A percentile compares a stretch with the other conserved stretches of the same genome.
Conservation (phyloP, 2,888 invertebrate species). For the Scrobipalpa costella region DNA sequence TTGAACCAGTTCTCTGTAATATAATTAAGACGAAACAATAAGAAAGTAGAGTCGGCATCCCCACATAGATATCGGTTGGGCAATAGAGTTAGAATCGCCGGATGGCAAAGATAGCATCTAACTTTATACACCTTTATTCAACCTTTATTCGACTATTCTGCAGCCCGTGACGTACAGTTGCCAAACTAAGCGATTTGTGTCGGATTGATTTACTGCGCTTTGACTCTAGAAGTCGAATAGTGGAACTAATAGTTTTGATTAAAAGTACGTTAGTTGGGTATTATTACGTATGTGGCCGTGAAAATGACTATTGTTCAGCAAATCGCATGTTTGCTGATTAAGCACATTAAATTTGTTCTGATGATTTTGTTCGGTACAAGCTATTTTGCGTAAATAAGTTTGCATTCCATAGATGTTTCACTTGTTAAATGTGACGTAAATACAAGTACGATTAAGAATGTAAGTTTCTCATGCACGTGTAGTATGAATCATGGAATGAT, state of each 20-base stretch:
- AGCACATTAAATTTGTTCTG: slow-evolving; percentile 1
- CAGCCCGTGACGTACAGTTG: slow-evolving; percentile 53
- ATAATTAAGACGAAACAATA: slow-evolving; percentile 75
- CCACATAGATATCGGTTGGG: slow-evolving; percentile 56
- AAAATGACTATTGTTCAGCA: slow-evolving; percentile 12
- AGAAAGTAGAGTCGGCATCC: slow-evolving; percentile 62
- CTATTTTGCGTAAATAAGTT: not conserved
- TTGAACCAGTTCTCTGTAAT: slow-evolving; percentile 57
- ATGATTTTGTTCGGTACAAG: not conserved
- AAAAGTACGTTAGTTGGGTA: slow-evolving; percentile 22
- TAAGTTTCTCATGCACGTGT: not conserved
- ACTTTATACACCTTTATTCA: slow-evolving; percentile 26
- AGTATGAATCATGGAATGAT: not conserved
- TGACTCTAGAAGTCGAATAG: slow-evolving; percentile 41
- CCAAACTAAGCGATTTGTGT: slow-evolving; percentile 60
- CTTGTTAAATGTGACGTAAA: not conserved
- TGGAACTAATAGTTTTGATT: slow-evolving; percentile 38
- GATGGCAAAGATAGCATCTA: slow-evolving; percentile 67
- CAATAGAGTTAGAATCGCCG: slow-evolving; percentile 72
- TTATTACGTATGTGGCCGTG: slow-evolving; percentile 18
- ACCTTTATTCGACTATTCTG: slow-evolving; percentile 25
- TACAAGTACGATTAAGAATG: not conserved
- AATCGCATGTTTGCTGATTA: not conserved
- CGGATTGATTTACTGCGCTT: slow-evolving; percentile 60
- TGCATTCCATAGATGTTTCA: not conserved